Evolutionary conservation across 2,797 vertebrate species (phyloP), one percentile per base, ranked within the genome.

Genomic region (Crocodylus rhombifer): DNA sequence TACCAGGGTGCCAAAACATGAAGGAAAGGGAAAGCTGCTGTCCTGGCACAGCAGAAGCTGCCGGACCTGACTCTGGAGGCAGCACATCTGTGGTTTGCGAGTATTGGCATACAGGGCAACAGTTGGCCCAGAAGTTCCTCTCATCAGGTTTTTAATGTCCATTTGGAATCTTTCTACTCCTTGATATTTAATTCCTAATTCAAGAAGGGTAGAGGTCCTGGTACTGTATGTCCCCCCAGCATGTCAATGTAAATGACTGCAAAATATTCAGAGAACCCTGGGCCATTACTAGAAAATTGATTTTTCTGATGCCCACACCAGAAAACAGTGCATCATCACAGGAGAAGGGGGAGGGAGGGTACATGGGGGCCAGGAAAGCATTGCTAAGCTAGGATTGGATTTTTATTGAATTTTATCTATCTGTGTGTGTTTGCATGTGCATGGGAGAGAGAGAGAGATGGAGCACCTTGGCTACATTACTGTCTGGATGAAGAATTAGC

Each of bases 401-500:
- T 90, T 90, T 92, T 86, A 63, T 7, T 80, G 93, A 28, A 86
- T 93, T 42, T 96, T 88, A 36, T 87, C 78, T 86, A 74, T 62
- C 30, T 86, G 3, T 6, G 7, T 55, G 76, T 56, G 58, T 51
- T 69, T 60, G 87, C 86, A 74, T 88, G 74, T 78, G 86, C 76
- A 78, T 26, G 60, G 57, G 67, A 28, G 36, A 78, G 0, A 73
- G 92, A 80, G 13, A 71, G 79, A 55, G 87, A 80, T 56, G 60
- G 93, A 77, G 65, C 86, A 69, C 96, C 84, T 82, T 84, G 85
- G 67, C 92, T 89, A 4, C n/a, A 2, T 93, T 91, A 42, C 80
- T 65, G 6, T 76, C 69, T 15, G 55, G 92, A 89, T 95, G 95
- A 97, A 91, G 94, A 87, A 95, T 92, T 82, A 93, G 85, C 84